Conservation (phyloP, 2,113 vertebrate species). For the Chroicocephalus ridibundus region DNA sequence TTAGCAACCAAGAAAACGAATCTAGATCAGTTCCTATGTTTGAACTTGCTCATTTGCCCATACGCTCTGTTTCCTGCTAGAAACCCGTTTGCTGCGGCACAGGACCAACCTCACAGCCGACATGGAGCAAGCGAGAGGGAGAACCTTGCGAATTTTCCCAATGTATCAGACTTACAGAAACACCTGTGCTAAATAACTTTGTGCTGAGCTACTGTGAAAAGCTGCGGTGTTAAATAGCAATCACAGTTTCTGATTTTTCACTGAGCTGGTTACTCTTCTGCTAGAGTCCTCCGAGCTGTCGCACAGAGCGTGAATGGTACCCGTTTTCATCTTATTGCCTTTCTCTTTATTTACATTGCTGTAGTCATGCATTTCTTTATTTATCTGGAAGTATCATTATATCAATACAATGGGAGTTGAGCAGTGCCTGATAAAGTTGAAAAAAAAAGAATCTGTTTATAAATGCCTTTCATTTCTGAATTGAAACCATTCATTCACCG, state of each 20-base stretch:
- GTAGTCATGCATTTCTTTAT: not conserved
- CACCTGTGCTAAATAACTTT: slow-evolving; percentile 64
- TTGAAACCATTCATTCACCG: not conserved
- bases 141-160: slow-evolving; percentile 68
- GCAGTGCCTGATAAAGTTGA: not conserved
- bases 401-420: slow-evolving; percentile 15
- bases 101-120: slow-evolving; percentile 43
- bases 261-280: slow-evolving; percentile 41
- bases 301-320: not conserved
- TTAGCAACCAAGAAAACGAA: slow-evolving; percentile 49
- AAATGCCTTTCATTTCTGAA: not conserved
- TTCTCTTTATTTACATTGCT: not conserved
- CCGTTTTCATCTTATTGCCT: not conserved
- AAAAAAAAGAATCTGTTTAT: not conserved
- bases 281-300: slow-evolving; percentile 27
- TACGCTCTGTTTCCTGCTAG: not conserved
- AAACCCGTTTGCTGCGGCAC: not conserved
- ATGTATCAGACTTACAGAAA: slow-evolving; percentile 66
- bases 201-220: slow-evolving; percentile 63
- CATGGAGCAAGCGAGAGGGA: slow-evolving; percentile 31
- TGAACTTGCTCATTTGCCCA: slow-evolving; percentile 35
- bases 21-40: slow-evolving; percentile 18
- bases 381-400: not conserved
- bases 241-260: slow-evolving; percentile 43
- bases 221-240: slow-evolving; percentile 59